Evolutionary conservation across 2,113 vertebrate species (phyloP).

Genomic region (Xenopus laevis): DNA sequence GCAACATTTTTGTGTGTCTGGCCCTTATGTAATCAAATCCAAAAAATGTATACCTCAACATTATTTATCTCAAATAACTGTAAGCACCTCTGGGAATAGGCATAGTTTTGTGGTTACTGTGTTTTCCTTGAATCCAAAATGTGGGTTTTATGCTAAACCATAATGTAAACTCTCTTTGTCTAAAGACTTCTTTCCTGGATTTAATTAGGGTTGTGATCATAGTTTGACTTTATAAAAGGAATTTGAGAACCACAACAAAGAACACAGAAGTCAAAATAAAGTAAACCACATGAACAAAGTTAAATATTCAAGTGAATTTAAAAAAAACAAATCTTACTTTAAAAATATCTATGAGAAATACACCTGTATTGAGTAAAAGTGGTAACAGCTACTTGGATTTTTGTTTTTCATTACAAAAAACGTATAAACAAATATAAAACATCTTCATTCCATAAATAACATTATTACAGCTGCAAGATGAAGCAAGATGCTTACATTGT

Average conservation of each 20-base stretch:
- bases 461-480: too few species aligned
- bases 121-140: constrained; percentile 17
- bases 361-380: too few species aligned
- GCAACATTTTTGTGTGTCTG: too few species aligned
- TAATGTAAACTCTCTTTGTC: constrained; percentile 5
- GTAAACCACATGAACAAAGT: constrained; percentile 15
- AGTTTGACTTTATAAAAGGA: constrained; percentile 11
- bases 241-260: constrained; percentile 25
- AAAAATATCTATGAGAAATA: too few species aligned
- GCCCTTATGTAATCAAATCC: too few species aligned
- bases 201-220: constrained; percentile 18
- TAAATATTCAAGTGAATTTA: constrained; percentile 10
- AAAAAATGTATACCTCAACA: too few species aligned
- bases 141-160: constrained; percentile 25
- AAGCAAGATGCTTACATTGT: too few species aligned
- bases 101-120: constrained; percentile 24
- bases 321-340: too few species aligned
- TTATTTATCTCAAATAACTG: constrained; percentile 28
- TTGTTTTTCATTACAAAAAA: too few species aligned
- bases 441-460: too few species aligned
- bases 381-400: too few species aligned
- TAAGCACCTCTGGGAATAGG: constrained; percentile 12
- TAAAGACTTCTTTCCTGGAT: constrained; percentile 22
- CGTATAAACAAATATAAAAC: too few species aligned
- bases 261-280: constrained; percentile 7